Conservation (phyloP, 2,888 invertebrate genomes). For the Drosophila birchii region DNA sequence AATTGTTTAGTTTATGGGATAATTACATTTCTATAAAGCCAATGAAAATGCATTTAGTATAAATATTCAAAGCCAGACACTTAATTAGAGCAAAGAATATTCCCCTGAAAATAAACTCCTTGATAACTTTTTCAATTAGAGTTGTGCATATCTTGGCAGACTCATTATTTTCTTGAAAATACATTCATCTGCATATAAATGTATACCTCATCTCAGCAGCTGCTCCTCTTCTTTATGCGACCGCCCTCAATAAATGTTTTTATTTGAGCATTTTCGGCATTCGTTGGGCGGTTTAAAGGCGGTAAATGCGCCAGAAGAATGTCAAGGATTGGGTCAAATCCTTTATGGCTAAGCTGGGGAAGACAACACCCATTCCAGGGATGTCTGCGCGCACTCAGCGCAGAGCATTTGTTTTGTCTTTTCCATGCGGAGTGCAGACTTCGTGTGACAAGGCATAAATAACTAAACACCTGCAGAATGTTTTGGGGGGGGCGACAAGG, state of each 20-base stretch:
- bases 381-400: constrained; percentile 45
- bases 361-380: constrained; percentile 14
- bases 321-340: constrained; percentile 55
- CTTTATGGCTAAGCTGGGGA: constrained; percentile 53
- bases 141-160: constrained; percentile 30
- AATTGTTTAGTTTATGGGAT: not conserved
- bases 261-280: constrained; percentile 44
- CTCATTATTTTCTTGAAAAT: constrained; percentile 17
- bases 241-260: constrained; percentile 51
- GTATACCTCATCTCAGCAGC: constrained; percentile 9
- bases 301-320: constrained; percentile 48
- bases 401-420: constrained; percentile 58
- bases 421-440: constrained; percentile 52
- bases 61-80: constrained; percentile 9
- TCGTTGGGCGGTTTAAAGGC: constrained; percentile 29
- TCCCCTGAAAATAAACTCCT: not conserved
- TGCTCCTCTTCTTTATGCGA: constrained; percentile 35
- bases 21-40: not conserved
- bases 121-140: constrained; percentile 43
- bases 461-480: constrained; percentile 77
- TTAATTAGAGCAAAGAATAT: constrained; percentile 10
- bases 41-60: constrained; percentile 1
- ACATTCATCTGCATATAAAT: constrained; percentile 11
- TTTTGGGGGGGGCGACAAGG: constrained; percentile 30
- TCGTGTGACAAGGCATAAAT: constrained; percentile 78